Evolutionary conservation across 2,113 vertebrate genomes (phyloP), one percentile per base, ranked within the genome.

Genomic region (Philantomba maxwellii): DNA sequence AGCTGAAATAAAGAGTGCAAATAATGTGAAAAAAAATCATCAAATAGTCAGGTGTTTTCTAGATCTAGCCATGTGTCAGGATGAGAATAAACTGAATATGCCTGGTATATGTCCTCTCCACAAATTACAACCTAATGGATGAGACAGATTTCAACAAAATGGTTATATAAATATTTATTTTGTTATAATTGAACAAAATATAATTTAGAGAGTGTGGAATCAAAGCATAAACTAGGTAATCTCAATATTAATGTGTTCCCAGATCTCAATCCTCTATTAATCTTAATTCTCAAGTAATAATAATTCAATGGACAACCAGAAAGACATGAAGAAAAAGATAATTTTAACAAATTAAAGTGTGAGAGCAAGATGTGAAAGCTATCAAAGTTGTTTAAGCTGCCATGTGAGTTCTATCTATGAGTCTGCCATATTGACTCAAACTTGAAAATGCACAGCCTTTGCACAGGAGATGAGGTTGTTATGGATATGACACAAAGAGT

Each of bases 101-200:
- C 2, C 12, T 13, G 10, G 8, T 25, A 0, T 2, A 9, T 28
- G 4, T 23, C 4, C 3, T 87, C 4, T 43, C 33, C 16, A 58
- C 15, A 77, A 33, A 49, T 57, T 43, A 36, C 6, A 77, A 30
- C 13, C 23, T 66, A 88, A 43, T 26, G n/a, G 0, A 4, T 28
- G 7, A 25, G 57, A 49, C 0, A 83, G 3, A 55, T 49, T 58
- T 91, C 2, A 21, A 45, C 5, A 75, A 66, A 60, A 55, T 21
- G 55, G 3, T 33, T 81, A 25, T 26, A 58, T 23, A 66, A 33
- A 21, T 89, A 75, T n/a, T 43, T 17, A 60, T 23, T 80, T 43
- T 1, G 57, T 43, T 75, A 5, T 25, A 60, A n/a, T 30, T 47
- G 1, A 39, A 39, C 5, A 53, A 93, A 78, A 33, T 88, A 90